Evolutionary conservation across 2,797 vertebrate species (phyloP), one percentile per base, ranked within the genome.

Genomic region (Pterois miles): DNA sequence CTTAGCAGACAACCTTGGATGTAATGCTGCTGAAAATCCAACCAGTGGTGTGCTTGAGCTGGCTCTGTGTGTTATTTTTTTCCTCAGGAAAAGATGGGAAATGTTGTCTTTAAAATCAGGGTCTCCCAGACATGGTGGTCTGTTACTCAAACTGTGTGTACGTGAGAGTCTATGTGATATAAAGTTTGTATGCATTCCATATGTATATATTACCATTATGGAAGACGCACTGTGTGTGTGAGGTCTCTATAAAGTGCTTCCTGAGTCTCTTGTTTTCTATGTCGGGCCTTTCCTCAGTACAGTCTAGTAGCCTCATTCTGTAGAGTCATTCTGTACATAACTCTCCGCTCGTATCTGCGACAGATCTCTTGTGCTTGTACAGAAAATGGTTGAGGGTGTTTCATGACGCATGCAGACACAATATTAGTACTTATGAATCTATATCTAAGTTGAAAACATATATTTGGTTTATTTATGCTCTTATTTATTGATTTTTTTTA

Each of bases 171-270:
- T 60, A 3, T 62, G 64, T 77, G 71, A 58, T 65, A 13, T 64
- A 52, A 57, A 36, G 76, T 50, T 69, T 73, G 80, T 68, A 29
- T 62, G 70, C n/a, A 3, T 52, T 71, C 72, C 74, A 80, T 75
- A 40, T 81, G 81, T 76, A 81, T 27, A 84, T 83, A 82, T 23
- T 29, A 60, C 64, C 78, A 83, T 80, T 23, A 40, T 63, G 22
- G n/a, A 85, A 72, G 56, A 69, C 65, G 74, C 58, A 68, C 68
- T 81, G 81, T 75, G 83, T 46, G 74, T 67, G 77, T 57, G 81
- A 64, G 74, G 65, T 89, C 85, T 94, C 86, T 92, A 82, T 90
- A 81, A 95, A 95, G 95, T 96, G 95, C 95, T 96, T 96, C 95
- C 95, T 93, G 87, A 89, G 90, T 94, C 88, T 80, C 81, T 90